Evolutionary conservation across 2,113 vertebrate species (phyloP), one percentile per base, ranked within the genome.

Genomic region (Salvelinus namaycush): DNA sequence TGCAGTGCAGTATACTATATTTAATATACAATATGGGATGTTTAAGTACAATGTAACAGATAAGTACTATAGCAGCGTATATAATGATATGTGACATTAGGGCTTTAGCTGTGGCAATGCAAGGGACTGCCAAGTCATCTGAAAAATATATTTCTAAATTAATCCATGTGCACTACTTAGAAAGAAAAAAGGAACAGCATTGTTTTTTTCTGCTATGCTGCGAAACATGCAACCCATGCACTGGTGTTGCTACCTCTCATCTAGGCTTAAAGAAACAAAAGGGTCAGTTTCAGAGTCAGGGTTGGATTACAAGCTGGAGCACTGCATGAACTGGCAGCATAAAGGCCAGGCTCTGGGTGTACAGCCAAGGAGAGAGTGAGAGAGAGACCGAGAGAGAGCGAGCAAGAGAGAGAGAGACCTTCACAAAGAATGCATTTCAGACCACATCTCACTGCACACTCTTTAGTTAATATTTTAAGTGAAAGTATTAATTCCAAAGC

Each of bases 401-500:
- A 73, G 74, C 62, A 77, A 86, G 80, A 81, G 77, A 74, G 64
- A 75, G 78, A 75, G 72, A 70, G 79, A 75, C 70, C 65, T 73
- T 73, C 78, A 75, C 3, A 34, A 59, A 76, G 84, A 84, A 83
- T 82, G 81, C 83, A 83, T 48, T 86, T 70, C 79, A 85, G 7
- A 44, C 71, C 64, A 79, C 82, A 84, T 79, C 86, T 87, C 81
- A 87, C 72, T 78, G 76, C 83, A 81, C 81, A 86, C 80, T 54
- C 71, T 76, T 82, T 80, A 90, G 88, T 90, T 87, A 86, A 91
- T 81, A 76, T 80, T 91, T 87, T 83, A 91, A 89, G 86, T 84
- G 82, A 90, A 90, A 87, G 86, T 91, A 93, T 92, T 91, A 89
- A 89, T 91, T 92, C 90, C 87, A 76, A 76, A 90, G 76, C 87